Evolutionary conservation across 2,113 vertebrate genomes (phyloP), one percentile per base, ranked within the genome.

Genomic region (Falco punctatus): DNA sequence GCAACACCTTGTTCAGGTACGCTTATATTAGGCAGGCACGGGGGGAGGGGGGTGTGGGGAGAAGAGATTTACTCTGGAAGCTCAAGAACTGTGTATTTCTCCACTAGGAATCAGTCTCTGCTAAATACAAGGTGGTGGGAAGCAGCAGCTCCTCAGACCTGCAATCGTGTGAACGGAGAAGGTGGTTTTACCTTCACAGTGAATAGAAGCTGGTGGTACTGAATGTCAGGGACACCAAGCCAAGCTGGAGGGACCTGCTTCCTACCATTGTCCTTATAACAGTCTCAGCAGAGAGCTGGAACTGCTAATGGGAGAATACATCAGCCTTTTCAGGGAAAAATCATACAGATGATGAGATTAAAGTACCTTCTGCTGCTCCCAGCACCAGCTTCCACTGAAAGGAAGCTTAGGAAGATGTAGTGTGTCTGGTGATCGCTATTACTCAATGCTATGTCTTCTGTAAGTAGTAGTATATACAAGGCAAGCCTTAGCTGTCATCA

Each of bases 241-340:
- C 5, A 1, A 21, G 27, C 16, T 3, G 3, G 6, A 72, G 7
- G 24, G 72, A 21, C 3, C 1, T 33, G 6, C 13, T 66, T 72
- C 8, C 15, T 55, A n/a, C 8, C 0, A 0, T 11, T 30, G 8
- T 15, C 12, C 8, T 82, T 54, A 15, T 9, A 24, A 14, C 2
- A 70, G 4, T 52, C 20, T n/a, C 42, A 59, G 1, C 9, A 69
- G 52, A 33, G 21, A 69, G 8, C 13, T 59, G 35, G 17, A 67
- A 26, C 12, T n/a, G 20, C 6, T 74, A 30, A 38, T 5, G 10
- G 49, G 18, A 35, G 38, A 38, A 14, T 2, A 4, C 1, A 20
- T 75, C 8, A 23, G 10, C 9, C 0, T 62, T 82, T 72, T 27
- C 42, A 80, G 52, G 24, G 5, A 7, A 51, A 71, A 66, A 6